Base-by-base conservation (phyloP, 2,888 invertebrate genomes). In the Dolomedes plantarius region DNA sequence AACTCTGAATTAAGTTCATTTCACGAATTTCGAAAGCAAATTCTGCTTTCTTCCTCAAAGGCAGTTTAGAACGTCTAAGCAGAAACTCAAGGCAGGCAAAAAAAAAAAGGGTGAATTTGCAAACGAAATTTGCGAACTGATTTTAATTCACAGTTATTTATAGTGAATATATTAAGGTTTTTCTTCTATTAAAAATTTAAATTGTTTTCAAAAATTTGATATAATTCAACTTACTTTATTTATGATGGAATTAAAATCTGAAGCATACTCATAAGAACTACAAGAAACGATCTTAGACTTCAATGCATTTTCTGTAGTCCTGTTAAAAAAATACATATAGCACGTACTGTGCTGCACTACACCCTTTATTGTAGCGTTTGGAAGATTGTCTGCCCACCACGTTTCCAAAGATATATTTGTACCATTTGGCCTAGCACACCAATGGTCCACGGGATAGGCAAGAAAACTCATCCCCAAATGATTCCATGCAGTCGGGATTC, bases 171-270 rank as follows among this genome's bases (percentile, higher is more conserved):
- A n/a, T n/a, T n/a, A n/a, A n/a, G n/a, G n/a, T n/a, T n/a, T n/a
- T n/a, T n/a, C n/a, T n/a, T n/a, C n/a, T n/a, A n/a, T n/a, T n/a
- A n/a, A n/a, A n/a, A n/a, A n/a, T n/a, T n/a, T n/a, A n/a, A n/a
- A n/a, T n/a, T n/a, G n/a, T n/a, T n/a, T n/a, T n/a, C n/a, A n/a
- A n/a, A n/a, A n/a, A n/a, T n/a, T n/a, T n/a, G n/a, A n/a, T n/a
- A n/a, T n/a, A n/a, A n/a, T n/a, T n/a, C n/a, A n/a, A 75, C 74
- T 62, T 28, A 75, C 74, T 64, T 75, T 6, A 16, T 36, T 32
- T 50, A 64, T 13, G 13, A 75, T 36, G 32, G 74, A 36, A 23
- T 39, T 23, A 28, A 46, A 64, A 28, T 29, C 31, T 36, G 36
- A 5, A 7, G 16, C 32, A 28, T 46, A 75, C 39, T 75, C 74